These are phyloP conservation scores for Heterodera carotae DNA, from an alignment of 1,140 invertebrate genomes.

Conservation along the genomic window DNA sequence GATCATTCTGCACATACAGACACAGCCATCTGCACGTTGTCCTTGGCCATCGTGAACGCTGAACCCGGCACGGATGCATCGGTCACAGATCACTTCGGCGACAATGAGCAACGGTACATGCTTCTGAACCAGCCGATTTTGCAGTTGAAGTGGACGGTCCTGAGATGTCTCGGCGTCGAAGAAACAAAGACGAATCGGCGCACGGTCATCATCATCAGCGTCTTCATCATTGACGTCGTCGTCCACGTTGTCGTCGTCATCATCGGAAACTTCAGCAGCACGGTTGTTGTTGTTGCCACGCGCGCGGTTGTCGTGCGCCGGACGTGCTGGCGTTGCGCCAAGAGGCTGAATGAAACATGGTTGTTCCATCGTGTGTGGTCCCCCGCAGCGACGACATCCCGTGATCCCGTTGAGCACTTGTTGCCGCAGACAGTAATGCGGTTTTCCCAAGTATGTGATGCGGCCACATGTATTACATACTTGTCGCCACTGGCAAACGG, in stretches of 20 bases:
- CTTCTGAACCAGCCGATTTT: no score
- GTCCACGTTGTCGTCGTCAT: no score
- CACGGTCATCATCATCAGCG: not conserved
- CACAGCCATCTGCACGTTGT: no score
- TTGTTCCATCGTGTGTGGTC: no score
- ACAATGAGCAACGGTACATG: slow-evolving; percentile 10
- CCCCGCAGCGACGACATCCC: not conserved
- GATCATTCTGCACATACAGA: no score
- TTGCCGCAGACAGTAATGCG: not conserved
- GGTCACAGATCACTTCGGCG: slow-evolving; percentile 2
- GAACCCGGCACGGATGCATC: slow-evolving; percentile 5
- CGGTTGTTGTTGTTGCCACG: no score
- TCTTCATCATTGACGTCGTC: slow-evolving; percentile 9
- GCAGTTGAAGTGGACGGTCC: not conserved
- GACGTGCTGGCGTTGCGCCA: no score
- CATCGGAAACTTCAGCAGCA: no score
- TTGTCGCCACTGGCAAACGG: slow-evolving; percentile 13
- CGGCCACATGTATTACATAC: no score
- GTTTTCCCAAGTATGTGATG: not conserved
- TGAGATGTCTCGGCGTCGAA: no score
- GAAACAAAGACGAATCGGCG: slow-evolving; percentile 11
- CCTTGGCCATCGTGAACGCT: not conserved
- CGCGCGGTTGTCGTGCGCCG: no score
- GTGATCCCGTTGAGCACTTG: not conserved
- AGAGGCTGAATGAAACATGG: slow-evolving; percentile 11